Evolutionary conservation across 92 coral and sea anemone species (phyloP).

Genomic region (Bergia sp.): DNA sequence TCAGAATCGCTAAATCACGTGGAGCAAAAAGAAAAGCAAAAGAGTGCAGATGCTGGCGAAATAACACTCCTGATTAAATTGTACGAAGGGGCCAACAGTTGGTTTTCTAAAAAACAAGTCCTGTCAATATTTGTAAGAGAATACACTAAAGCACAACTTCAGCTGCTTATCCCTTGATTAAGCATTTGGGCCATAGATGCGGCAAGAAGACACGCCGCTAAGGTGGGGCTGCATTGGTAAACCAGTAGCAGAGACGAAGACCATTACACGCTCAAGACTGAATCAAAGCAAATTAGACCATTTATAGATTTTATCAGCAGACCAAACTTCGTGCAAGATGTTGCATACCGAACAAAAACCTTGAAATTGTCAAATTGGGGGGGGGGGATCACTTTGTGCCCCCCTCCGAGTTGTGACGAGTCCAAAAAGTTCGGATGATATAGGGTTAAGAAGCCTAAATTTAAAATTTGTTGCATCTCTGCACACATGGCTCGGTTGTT

Average conservation of each 20-base stretch:
- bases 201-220: too few relatives aligned
- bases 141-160: slow-evolving; percentile 44
- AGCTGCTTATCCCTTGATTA: not conserved
- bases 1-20: not conserved
- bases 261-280: too few relatives aligned
- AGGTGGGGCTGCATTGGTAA: not conserved
- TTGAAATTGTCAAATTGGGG: not conserved
- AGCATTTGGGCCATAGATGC: not conserved
- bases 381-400: too few relatives aligned
- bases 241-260: not conserved
- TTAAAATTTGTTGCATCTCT: not conserved
- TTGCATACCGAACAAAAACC: too few relatives aligned
- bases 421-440: not conserved
- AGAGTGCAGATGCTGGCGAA: not conserved
- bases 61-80: not conserved
- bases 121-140: slow-evolving; percentile 37
- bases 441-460: too few relatives aligned
- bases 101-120: slow-evolving; percentile 19
- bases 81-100: slow-evolving; percentile 28
- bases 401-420: not conserved
- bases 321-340: not conserved
- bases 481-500: not conserved
- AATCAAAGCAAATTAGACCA: too few relatives aligned
- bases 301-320: too few relatives aligned
- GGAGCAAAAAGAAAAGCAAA: not conserved